Percentiles rank a stretch among this genome's conserved stretches.
Evolutionary conservation across 2,113 vertebrate species (phyloP).

Genomic region (Daboia siamensis): DNA sequence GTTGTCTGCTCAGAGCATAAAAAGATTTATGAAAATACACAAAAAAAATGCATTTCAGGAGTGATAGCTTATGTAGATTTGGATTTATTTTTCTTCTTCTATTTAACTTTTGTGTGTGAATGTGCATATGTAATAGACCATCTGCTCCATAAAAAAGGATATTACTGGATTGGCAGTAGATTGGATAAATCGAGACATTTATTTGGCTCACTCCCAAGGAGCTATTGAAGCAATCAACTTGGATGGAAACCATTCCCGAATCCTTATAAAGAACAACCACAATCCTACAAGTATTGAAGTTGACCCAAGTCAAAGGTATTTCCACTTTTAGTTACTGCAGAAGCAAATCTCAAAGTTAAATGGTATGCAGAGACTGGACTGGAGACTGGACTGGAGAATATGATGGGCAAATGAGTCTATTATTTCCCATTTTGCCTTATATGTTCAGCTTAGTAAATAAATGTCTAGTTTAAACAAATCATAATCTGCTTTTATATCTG

Average conservation of each 20-base stretch:
- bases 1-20: background rate
- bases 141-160: slow-evolving; percentile 78
- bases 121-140: slow-evolving; percentile 70
- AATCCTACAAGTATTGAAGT: slow-evolving; percentile 74
- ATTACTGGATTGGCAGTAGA: slow-evolving; percentile 87
- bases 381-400: background rate
- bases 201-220: slow-evolving; percentile 81
- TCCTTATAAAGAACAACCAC: slow-evolving; percentile 74
- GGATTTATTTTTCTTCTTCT: background rate
- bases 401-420: background rate
- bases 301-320: slow-evolving; percentile 86
- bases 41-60: background rate
- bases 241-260: slow-evolving; percentile 74
- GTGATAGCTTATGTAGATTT: background rate
- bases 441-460: background rate
- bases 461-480: background rate
- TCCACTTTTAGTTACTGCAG: background rate
- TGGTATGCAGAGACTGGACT: background rate
- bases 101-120: slow-evolving; percentile 12
- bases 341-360: background rate
- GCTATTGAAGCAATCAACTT: slow-evolving; percentile 81
- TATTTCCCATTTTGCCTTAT: background rate
- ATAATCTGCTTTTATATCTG: background rate
- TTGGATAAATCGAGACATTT: slow-evolving; percentile 81
- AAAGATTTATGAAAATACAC: background rate